These are phyloP conservation scores for Tenebrosternarchus preto DNA, from an alignment of 2,113 vertebrate genomes.

Conservation along the genomic window DNA sequence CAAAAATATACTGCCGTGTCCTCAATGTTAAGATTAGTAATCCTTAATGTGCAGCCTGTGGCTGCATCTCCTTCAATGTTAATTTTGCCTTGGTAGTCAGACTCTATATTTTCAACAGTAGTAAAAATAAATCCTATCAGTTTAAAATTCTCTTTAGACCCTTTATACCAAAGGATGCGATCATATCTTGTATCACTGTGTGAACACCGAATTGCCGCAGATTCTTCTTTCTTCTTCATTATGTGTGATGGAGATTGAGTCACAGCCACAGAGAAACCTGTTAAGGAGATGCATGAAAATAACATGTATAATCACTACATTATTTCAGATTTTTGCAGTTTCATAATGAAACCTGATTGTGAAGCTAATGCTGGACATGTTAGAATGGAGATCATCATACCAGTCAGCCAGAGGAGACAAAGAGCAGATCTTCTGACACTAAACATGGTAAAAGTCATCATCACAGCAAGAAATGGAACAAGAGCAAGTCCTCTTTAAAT, in stretches of 20 bases:
- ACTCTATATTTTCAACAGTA: neutral
- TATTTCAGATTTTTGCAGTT: neutral
- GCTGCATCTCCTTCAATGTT: conserved; percentile 17
- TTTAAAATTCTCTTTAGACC: conserved; percentile 26
- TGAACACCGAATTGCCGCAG: conserved; percentile 59
- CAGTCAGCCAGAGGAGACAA: neutral
- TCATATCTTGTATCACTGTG: conserved; percentile 20
- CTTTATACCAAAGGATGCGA: conserved; percentile 61
- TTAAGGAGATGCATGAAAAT: conserved; percentile 8
- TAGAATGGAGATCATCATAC: neutral
- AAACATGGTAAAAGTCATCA: neutral
- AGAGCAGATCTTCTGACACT: neutral
- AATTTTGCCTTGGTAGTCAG: conserved; percentile 40
- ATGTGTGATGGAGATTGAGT: conserved; percentile 51
- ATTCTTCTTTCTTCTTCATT: conserved; percentile 39
- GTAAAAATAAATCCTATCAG: conserved; percentile 53
- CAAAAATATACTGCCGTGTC: conserved; percentile 62
- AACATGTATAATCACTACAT: neutral
- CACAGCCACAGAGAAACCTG: conserved; percentile 49
- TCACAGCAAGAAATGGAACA: neutral
- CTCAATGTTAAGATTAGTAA: conserved; percentile 28
- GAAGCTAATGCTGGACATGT: neutral
- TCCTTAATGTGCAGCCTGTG: neutral
- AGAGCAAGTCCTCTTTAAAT: neutral
- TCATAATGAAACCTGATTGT: neutral